Evolutionary conservation across 2,113 vertebrate genomes (phyloP).

Genomic region (Sorex fumeus): DNA sequence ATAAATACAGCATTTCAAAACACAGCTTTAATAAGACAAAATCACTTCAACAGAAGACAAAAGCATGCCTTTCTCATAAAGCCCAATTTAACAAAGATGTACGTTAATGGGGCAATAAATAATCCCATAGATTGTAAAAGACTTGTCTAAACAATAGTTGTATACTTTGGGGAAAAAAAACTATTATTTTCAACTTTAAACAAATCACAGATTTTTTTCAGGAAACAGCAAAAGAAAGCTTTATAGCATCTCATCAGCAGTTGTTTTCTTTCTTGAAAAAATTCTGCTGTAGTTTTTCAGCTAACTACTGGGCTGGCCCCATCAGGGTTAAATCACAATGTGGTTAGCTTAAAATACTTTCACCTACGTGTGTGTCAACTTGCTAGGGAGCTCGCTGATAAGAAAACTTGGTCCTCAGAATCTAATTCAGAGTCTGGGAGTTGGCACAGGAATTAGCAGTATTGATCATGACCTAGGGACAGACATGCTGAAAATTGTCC

Average conservation of each 20-base stretch:
- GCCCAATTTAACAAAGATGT: background rate
- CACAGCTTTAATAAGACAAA: conserved; percentile 18
- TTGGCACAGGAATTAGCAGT: background rate
- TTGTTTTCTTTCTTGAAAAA: conserved; percentile 27
- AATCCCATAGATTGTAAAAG: background rate
- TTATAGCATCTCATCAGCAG: background rate
- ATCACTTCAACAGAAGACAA: conserved; percentile 54
- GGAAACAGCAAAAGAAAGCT: conserved; percentile 52
- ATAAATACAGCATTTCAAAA: conserved; percentile 21
- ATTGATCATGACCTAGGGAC: background rate
- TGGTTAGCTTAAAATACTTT: conserved; percentile 53
- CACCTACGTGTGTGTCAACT: background rate
- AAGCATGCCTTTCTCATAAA: conserved; percentile 48
- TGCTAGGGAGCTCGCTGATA: background rate
- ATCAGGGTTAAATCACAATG: conserved; percentile 17
- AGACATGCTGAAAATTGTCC: background rate
- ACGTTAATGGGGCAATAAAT: background rate
- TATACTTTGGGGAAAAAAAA: conserved; percentile 13
- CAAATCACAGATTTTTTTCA: background rate
- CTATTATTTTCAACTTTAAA: too few species aligned
- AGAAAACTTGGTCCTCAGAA: background rate
- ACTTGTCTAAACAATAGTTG: conserved; percentile 2
- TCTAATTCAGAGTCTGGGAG: background rate
- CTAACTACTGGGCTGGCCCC: background rate
- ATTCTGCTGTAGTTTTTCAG: background rate